A percentile compares a stretch with the other conserved stretches of the same genome.
Conservation (phyloP, 2,113 vertebrate genomes). For the Rhinoderma darwinii region DNA sequence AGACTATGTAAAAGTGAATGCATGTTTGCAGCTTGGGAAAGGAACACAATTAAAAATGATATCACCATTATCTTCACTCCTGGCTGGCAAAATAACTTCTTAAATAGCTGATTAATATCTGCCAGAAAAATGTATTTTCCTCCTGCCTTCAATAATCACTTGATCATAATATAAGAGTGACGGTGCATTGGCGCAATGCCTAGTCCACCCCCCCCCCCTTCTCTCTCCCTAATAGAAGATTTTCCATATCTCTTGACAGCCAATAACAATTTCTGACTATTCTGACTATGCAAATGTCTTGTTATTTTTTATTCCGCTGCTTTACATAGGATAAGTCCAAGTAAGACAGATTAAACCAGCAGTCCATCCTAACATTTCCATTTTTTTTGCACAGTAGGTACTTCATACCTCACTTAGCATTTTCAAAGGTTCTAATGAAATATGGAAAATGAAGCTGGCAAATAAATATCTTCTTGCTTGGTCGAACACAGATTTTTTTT, state of each 20-base stretch:
- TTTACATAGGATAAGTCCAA: constrained; percentile 32
- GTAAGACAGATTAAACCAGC: constrained; percentile 50
- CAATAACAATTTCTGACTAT: constrained; percentile 30
- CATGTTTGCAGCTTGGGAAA: constrained; percentile 5
- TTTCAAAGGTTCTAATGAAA: constrained; percentile 51
- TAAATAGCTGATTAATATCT: constrained; percentile 49
- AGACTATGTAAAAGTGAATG: background rate
- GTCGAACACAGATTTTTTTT: background rate
- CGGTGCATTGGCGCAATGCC: constrained; percentile 34
- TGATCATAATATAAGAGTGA: constrained; percentile 35
- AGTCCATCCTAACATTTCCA: constrained; percentile 13
- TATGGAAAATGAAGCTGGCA: background rate
- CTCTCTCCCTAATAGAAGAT: constrained; percentile 27
- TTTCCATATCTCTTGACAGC: constrained; percentile 42
- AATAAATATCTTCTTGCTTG: constrained; percentile 7
- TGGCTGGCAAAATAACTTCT: constrained; percentile 36
- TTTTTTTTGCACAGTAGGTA: constrained; percentile 55
- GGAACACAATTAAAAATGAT: constrained; percentile 29
- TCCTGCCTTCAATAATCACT: constrained; percentile 27
- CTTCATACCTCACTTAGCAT: constrained; percentile 34
- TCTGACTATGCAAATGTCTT: constrained; percentile 48
- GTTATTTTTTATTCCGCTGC: constrained; percentile 2
- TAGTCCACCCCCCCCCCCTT: background rate
- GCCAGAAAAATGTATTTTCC: constrained; percentile 28
- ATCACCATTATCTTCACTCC: constrained; percentile 32